Evolutionary conservation across 2,113 vertebrate species (phyloP), one percentile per base, ranked within the genome.

Genomic region (Ammodytes dubius): DNA sequence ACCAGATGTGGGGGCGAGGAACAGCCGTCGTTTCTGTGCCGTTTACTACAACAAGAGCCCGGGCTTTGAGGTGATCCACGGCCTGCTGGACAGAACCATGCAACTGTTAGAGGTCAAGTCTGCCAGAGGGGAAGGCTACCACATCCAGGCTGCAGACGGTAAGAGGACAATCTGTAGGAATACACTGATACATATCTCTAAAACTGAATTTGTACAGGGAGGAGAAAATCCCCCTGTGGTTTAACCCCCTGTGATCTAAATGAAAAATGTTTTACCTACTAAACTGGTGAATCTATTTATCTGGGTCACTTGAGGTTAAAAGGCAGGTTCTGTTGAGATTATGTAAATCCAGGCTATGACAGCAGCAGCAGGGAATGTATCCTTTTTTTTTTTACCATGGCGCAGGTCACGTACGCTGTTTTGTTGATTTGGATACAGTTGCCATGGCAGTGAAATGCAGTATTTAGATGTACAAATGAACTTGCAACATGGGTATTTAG

Each of bases 31-130:
- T 74, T 95, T 99, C 71, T 98, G 97, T 91, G 97, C 98, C 0
- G 73, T 99, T 57, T 97, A 97, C 89, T 99, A 98, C 94, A 98
- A 96, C 91, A 99, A 97, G 94, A 97, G 89, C 65, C 97, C 98
- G 0, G 98, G 98, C 47, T 99, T 99, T 74, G 98, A 99, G 93
- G 96, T 99, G 53, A 98, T 99, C 89, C 98, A 99, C 1, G 98
- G 98, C 17, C 95, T 99, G n/a, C 94, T 99, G 92, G 98, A 99
- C 93, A 96, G 97, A 67, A 78, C 97, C 73, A 99, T 99, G 98
- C 97, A 99, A 83, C 95, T 99, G 57, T 93, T 99, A 50, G 95
- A 95, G 13, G 94, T 98, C 70, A 95, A 94, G 79, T 89, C 96
- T 0, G 93, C 85, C 6, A 86, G 91, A 8, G 94, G 94, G 59